Percentiles rank a stretch among this genome's conserved stretches.
Evolutionary conservation across 2,797 vertebrate genomes (phyloP).

Genomic region (Loriculus beryllinus): DNA sequence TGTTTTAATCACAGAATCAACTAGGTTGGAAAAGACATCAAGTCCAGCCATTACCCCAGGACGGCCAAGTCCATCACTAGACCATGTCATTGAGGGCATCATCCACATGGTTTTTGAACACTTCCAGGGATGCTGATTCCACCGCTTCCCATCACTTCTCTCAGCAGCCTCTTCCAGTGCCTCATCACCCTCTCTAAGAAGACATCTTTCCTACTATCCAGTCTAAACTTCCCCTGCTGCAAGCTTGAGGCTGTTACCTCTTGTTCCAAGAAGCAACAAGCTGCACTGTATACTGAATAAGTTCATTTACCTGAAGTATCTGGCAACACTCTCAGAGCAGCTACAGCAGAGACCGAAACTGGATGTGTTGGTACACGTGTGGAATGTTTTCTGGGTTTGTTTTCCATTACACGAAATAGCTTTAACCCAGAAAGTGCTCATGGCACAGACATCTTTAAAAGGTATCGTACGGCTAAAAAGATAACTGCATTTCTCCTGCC

Average conservation of each 20-base stretch:
- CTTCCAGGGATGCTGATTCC: not conserved
- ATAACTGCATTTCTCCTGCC: not conserved
- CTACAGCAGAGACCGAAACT: not conserved
- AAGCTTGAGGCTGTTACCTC: not conserved
- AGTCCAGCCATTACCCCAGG: not conserved
- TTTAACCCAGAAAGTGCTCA: not conserved
- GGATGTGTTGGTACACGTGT: not conserved
- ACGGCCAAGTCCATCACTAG: not conserved
- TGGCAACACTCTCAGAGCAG: rapidly evolving
- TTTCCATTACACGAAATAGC: not conserved
- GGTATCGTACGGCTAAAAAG: not conserved
- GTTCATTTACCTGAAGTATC: not conserved
- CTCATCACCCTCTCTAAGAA: not conserved
- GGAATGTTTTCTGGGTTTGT: not conserved
- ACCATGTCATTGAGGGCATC: not conserved
- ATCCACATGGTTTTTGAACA: not conserved
- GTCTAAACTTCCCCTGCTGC: not conserved
- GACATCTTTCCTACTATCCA: not conserved
- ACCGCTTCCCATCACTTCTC: not conserved
- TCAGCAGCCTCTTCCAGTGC: not conserved
- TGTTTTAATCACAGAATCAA: not conserved
- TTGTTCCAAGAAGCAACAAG: not conserved
- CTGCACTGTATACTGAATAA: not conserved
- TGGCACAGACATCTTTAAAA: not conserved
- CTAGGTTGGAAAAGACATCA: not conserved